phyloP scores from a whole-genome alignment of 2,797 vertebrate species.

The Chaetophractus vellerosus region DNA sequence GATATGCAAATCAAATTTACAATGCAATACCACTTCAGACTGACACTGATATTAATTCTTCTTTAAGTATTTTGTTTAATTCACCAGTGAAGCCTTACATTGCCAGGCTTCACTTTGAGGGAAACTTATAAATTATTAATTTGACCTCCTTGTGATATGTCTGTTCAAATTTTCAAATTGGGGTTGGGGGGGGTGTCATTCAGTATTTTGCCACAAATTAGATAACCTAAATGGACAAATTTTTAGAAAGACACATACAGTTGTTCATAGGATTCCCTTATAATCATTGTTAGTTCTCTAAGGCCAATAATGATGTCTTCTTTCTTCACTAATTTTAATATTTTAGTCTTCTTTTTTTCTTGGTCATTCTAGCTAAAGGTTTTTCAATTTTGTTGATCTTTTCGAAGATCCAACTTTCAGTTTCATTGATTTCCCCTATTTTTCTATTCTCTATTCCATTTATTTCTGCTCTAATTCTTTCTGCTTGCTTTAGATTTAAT shows the following conservation, averaged over 20 bases:
- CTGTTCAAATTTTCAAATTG: neutral
- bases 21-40: neutral
- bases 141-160: neutral
- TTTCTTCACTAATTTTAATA: neutral
- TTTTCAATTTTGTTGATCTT: neutral
- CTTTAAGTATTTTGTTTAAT: neutral
- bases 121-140: slow-evolving; percentile 20
- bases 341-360: neutral
- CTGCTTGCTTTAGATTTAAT: neutral
- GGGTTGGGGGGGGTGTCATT: no score
- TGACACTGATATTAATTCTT: slow-evolving; percentile 13
- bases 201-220: no score
- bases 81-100: neutral
- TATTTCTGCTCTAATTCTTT: neutral
- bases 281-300: neutral
- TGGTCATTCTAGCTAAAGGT: neutral
- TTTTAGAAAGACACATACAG: neutral
- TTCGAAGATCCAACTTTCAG: neutral
- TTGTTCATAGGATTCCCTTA: neutral
- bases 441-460: neutral
- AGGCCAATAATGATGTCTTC: neutral
- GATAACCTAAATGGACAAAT: no score
- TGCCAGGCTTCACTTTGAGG: neutral
- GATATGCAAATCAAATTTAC: neutral
- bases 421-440: neutral